These are phyloP conservation scores for Torymus aiolomorphi DNA, from an alignment of 2,888 invertebrate genomes.

Conservation along the genomic window DNA sequence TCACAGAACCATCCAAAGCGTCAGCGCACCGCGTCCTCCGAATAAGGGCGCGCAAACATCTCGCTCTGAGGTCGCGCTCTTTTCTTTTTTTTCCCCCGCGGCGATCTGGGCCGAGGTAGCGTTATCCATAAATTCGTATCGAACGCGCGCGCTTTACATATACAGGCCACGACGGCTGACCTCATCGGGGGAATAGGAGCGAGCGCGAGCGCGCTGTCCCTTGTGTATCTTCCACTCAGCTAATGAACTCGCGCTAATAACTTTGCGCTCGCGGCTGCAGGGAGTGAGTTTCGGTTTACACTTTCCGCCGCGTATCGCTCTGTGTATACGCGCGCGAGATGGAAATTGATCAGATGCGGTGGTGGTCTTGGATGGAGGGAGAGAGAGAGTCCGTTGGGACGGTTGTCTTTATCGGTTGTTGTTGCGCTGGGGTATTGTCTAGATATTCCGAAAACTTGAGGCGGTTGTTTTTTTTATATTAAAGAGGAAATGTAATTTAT, in stretches of 20 bases:
- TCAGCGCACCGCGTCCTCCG: background rate
- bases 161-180: conserved; percentile 42
- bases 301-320: conserved; percentile 12
- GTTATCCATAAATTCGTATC: conserved; percentile 52
- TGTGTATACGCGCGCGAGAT: background rate
- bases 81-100: background rate
- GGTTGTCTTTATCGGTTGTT: too few relatives aligned
- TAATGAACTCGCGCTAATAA: conserved; percentile 63
- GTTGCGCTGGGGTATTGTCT: too few relatives aligned
- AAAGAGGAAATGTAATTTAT: too few relatives aligned
- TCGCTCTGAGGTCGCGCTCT: background rate
- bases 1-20: too few relatives aligned
- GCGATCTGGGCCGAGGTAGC: conserved; percentile 66
- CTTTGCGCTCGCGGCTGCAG: conserved; percentile 11
- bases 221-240: conserved; percentile 62
- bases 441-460: too few relatives aligned
- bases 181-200: conserved; percentile 27
- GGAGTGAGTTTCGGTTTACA: conserved; percentile 41
- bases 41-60: conserved; percentile 6
- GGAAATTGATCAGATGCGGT: too few relatives aligned
- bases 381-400: background rate
- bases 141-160: conserved; percentile 54
- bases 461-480: too few relatives aligned
- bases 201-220: conserved; percentile 58
- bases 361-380: too few relatives aligned